Conservation (phyloP, 2,797 vertebrate genomes). For the Bufotes viridis region DNA sequence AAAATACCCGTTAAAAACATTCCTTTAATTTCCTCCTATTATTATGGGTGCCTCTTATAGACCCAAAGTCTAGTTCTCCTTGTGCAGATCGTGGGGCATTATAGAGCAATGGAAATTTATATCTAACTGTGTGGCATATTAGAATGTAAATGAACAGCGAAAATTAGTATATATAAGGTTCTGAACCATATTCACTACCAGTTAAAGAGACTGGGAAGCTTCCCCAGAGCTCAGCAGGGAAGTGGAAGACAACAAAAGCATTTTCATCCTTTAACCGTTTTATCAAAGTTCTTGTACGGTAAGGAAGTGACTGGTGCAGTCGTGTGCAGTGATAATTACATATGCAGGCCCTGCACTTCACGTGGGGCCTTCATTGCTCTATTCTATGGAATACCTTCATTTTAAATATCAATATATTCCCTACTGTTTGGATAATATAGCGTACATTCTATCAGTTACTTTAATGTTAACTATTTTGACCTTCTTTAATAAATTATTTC, state of each 20-base stretch:
- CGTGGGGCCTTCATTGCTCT: constrained; percentile 18
- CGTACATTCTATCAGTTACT: constrained; percentile 14
- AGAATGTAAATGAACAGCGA: constrained; percentile 32
- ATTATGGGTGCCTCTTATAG: background rate
- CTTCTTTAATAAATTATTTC: constrained; percentile 5
- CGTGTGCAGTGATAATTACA: constrained; percentile 39
- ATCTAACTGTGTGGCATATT: background rate
- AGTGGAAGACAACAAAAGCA: constrained; percentile 47
- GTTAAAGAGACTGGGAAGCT: constrained; percentile 27
- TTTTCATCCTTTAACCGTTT: constrained; percentile 47
- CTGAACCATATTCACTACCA: constrained; percentile 16
- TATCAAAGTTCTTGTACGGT: constrained; percentile 38
- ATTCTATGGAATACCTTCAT: constrained; percentile 30
- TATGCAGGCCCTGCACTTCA: constrained; percentile 34
- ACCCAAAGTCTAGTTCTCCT: background rate
- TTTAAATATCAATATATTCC: constrained; percentile 49
- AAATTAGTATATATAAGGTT: constrained; percentile 14
- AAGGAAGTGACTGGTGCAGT: constrained; percentile 39
- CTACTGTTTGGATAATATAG: constrained; percentile 41
- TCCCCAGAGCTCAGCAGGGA: constrained; percentile 44
- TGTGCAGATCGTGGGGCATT: background rate
- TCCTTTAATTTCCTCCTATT: background rate
- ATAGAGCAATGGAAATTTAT: background rate
- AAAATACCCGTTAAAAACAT: background rate
- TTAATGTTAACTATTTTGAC: constrained; percentile 39